Evolutionary conservation across 2,113 vertebrate genomes (phyloP), one percentile per base, ranked within the genome.

Genomic region (Ramphastos sulfuratus): DNA sequence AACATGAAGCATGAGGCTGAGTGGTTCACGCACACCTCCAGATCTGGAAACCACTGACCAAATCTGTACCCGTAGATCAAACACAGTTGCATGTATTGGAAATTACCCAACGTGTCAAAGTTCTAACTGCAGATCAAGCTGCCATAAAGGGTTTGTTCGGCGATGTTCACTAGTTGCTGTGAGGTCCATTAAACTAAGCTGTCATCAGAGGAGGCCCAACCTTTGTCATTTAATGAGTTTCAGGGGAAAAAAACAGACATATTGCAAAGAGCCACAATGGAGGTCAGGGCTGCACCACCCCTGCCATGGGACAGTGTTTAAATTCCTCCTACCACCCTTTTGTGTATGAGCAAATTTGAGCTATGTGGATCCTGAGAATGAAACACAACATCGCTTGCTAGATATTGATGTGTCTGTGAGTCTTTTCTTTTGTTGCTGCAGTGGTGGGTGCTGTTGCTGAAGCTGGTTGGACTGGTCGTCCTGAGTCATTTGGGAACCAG

Each of bases 31-130:
- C 31, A 28, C 50, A 20, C 56, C 77, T 96, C 74, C 81, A 33
- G 92, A 90, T 96, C 84, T 96, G 90, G 91, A 93, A 92, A 78
- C 39, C 33, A 15, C 39, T 24, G 55, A 46, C 88, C 72, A 94
- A 30, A 76, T 73, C 61, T 72, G 6, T 56, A 42, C 12, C 37
- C 48, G 28, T 33, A 31, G 76, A 77, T 94, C 69, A 87, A 78
- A 94, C 84, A 39, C 82, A 61, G 42, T 63, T 63, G 59, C n/a
- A 33, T 30, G 4, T 65, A 13, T 10, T 82, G 95, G 54, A 93
- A 78, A 44, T 37, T 27, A 10, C 69, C 70, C 52, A 28, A 16
- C 4, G 0, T 25, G 9, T 31, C 28, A 54, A 78, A 24, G 35
- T n/a, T 76, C 50, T 90, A 37, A 17, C 44, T 85, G 64, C n/a